Conservation (phyloP, 2,113 vertebrate genomes). For the Chionis minor region DNA sequence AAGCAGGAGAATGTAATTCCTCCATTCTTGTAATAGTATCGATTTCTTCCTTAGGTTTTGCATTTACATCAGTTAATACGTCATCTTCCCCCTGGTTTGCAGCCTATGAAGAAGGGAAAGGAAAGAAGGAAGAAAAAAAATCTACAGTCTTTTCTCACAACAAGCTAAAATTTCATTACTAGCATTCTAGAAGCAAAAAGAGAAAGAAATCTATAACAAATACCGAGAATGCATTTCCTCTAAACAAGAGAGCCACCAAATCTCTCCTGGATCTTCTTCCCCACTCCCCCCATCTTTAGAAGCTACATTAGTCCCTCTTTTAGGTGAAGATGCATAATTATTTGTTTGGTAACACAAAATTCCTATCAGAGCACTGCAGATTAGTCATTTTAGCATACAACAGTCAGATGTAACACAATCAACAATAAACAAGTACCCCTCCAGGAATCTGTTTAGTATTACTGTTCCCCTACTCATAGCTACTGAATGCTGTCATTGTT, state of each 20-base stretch:
- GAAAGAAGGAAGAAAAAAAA: not conserved
- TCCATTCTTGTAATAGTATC: not conserved
- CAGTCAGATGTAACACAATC: not conserved
- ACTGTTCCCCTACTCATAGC: not conserved
- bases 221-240: not conserved
- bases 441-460: not conserved
- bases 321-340: not conserved
- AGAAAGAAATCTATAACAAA: not conserved
- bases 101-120: slow-evolving; percentile 34
- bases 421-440: not conserved
- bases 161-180: not conserved
- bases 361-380: not conserved
- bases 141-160: not conserved
- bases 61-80: not conserved
- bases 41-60: slow-evolving; percentile 27
- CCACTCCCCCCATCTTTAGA: not conserved
- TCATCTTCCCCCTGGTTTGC: slow-evolving; percentile 22
- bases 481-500: not conserved
- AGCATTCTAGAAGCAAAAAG: not conserved
- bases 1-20: not conserved
- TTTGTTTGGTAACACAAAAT: not conserved
- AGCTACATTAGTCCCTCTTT: not conserved
- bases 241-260: not conserved
- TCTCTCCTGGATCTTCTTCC: not conserved
- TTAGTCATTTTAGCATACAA: not conserved